Base-by-base conservation (phyloP, 1,140 invertebrate genomes). In the Drosophila kanapiae region DNA sequence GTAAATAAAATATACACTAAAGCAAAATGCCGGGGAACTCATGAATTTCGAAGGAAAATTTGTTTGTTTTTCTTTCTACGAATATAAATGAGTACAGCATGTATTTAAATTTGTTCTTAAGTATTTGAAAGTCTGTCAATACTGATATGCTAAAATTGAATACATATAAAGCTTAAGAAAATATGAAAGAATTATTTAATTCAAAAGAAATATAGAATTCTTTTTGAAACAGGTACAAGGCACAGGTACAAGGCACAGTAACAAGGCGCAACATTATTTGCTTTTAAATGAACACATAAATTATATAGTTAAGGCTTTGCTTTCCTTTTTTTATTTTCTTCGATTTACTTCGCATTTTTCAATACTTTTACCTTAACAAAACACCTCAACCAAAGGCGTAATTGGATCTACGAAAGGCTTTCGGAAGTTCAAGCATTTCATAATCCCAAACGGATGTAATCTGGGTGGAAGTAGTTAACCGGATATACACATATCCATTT, bases 361-460 rank as follows among this genome's bases (percentile, higher is more conserved):
- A 7, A 6, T 6, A 1, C 6, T 16, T 10, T 1, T 16, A 1
- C 7, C 9, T 6, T 1, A 31, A 37, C 9, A 16, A 51, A 4
- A 16, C 9, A 3, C 10, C 6, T n/a, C n/a, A 16, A 51, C 35
- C 33, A 18, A 54, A 54, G 6, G 33, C 33, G 76, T 74, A 80
- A 81, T 53, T 33, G 42, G 51, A 77, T 47, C 13, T 11, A 29
- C 37, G 16, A 59, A 71, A 27, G 58, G 75, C 33, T 14, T 29
- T 71, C 57, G 81, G 64, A 84, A 83, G 64, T 76, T 18, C 37
- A 60, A 48, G 23, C 37, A 42, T 59, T 69, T n/a, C 11, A 69
- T 49, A 80, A 69, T 49, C 59, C 37, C 10, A 9, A 58, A 47
- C 59, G 65, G 61, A 85, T 60, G 43, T 35, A 14, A 51, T 54